Evolutionary conservation across 1,140 invertebrate genomes (phyloP).

Genomic region (Cardiocondyla obscurior): DNA sequence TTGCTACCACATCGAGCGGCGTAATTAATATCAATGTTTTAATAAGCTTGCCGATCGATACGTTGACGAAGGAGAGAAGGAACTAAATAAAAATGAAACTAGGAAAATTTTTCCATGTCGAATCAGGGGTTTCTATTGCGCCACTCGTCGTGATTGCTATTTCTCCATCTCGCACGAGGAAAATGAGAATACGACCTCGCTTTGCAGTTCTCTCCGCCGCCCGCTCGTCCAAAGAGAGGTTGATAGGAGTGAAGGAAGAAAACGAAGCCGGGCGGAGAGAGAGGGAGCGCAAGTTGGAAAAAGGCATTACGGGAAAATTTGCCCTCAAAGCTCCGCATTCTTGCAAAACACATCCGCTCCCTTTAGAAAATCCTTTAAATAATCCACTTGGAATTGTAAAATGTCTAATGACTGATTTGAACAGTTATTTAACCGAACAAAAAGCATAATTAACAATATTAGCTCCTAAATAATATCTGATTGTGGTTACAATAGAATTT

Average conservation of each 20-base stretch:
- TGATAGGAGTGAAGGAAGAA: conserved; percentile 5
- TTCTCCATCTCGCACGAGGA: conserved; percentile 58
- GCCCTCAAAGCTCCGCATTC: background rate
- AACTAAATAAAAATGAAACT: background rate
- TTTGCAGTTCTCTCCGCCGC: conserved; percentile 18
- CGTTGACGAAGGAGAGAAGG: background rate
- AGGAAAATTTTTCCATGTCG: background rate
- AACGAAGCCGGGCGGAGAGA: background rate
- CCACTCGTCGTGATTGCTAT: conserved; percentile 67
- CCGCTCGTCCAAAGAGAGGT: conserved; percentile 10
- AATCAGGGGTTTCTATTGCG: conserved; percentile 36
- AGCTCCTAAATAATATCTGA: too few relatives aligned
- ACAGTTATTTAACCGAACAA: background rate
- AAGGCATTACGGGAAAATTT: conserved; percentile 42
- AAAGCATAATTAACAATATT: background rate
- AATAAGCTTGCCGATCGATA: background rate
- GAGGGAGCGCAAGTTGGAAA: background rate
- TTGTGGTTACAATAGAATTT: background rate
- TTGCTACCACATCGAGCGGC: background rate
- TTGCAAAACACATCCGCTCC: background rate
- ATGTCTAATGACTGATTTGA: background rate
- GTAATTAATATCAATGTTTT: background rate
- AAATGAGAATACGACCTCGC: conserved; percentile 56
- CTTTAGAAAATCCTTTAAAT: conserved; percentile 12
- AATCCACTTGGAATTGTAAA: background rate